Evolutionary conservation across 2,113 vertebrate species (phyloP), one percentile per base, ranked within the genome.

Genomic region (Electrona antarctica): DNA sequence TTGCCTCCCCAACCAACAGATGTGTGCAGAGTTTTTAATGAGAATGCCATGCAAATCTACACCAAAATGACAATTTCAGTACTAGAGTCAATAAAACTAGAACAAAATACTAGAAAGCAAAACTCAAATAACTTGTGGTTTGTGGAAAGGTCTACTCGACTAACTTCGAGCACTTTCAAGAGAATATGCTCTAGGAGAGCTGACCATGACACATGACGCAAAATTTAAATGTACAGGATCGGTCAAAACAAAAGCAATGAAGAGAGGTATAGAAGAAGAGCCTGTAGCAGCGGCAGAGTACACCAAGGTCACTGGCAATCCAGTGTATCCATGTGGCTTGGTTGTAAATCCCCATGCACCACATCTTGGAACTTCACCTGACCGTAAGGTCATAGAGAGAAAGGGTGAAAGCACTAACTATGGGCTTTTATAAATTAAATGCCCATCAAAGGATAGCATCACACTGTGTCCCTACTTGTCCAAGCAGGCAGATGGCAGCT

Each of bases 341-440:
- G 63, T 65, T 65, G 63, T 65, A 6, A 65, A 65, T 21, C 41
- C 63, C 10, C 63, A 65, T 65, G n/a, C 63, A 47, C 63, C 63
- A 11, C 63, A 65, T 11, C 47, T 65, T 15, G 63, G 63, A 5
- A 51, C 63, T 4, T 51, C 63, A 28, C 63, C 63, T 28, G 63
- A 65, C 14, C 13, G 47, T 21, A 11, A 65, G 14, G 63, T 65
- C 63, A 51, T 65, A 21, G 47, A 65, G 9, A 65, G 14, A 21
- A 14, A 51, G 8, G 12, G 10, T 28, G 7, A 7, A 52, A 52
- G 9, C 51, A 4, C 51, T 12, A 52, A 10, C 48, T 49, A 49
- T 49, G 48, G 21, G 21, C 21, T 21, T 21, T 21, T 21, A 21
- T 1, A 21, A 21, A 21, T 21, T 21, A 21, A 21, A 21, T 21